phyloP scores from a whole-genome alignment of 2,888 invertebrate species.

The Cecidostiba fungosa region DNA sequence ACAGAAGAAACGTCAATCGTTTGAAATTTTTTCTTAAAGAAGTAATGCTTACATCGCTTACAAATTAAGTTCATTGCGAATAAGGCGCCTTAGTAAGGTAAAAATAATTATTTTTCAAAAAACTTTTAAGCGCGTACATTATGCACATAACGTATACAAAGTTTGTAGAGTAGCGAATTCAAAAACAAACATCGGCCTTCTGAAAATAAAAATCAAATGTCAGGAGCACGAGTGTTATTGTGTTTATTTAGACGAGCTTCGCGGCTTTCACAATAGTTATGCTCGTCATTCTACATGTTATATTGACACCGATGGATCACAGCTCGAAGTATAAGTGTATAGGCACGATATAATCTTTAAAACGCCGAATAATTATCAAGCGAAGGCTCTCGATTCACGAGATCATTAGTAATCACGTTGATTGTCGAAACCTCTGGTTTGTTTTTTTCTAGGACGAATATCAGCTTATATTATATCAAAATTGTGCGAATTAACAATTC shows the following conservation, averaged over 20 bases:
- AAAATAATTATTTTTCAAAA: not conserved
- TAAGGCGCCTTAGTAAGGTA: not conserved
- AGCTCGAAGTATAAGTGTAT: slow-evolving; percentile 52
- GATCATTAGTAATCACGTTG: slow-evolving; percentile 27
- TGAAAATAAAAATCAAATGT: slow-evolving; percentile 33
- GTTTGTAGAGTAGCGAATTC: slow-evolving; percentile 13
- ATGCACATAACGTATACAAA: slow-evolving; percentile 19
- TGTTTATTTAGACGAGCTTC: not conserved
- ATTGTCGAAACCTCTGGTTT: slow-evolving; percentile 2
- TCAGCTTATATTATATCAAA: not conserved
- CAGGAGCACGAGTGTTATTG: not conserved
- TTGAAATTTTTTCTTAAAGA: not conserved
- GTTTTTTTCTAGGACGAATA: not conserved
- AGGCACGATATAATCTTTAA: slow-evolving; percentile 56
- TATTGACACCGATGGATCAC: slow-evolving; percentile 58
- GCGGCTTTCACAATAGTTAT: not conserved
- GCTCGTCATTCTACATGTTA: not conserved
- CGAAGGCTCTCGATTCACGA: slow-evolving; percentile 35
- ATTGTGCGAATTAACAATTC: not conserved
- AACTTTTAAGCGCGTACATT: not conserved
- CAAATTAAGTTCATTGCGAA: not conserved
- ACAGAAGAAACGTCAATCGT: slow-evolving; percentile 16
- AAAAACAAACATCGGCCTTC: slow-evolving; percentile 14
- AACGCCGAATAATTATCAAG: slow-evolving; percentile 34
- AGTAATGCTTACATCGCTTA: not conserved